These are phyloP conservation scores for Climacteris rufus DNA, from an alignment of 2,113 vertebrate genomes.

Conservation along the genomic window DNA sequence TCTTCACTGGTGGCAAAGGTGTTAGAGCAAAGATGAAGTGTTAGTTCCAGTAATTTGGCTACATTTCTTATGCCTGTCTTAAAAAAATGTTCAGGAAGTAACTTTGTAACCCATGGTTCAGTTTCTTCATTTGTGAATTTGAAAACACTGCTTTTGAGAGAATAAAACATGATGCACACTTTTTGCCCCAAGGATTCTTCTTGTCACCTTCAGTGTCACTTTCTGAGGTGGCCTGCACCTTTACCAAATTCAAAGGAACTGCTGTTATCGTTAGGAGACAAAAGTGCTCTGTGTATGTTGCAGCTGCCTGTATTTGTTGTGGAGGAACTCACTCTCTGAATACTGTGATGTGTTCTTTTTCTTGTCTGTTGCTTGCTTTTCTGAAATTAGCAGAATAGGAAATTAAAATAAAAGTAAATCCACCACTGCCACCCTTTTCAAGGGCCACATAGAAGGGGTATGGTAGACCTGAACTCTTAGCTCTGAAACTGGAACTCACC, in stretches of 20 bases:
- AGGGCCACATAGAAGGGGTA: not conserved
- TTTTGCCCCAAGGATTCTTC: not conserved
- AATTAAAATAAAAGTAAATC: not conserved
- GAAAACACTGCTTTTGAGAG: not conserved
- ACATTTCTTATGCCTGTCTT: not conserved
- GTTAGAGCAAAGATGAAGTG: not conserved
- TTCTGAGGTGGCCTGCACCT: not conserved
- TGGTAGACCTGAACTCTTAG: not conserved
- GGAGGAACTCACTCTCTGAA: not conserved
- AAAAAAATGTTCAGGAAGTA: not conserved
- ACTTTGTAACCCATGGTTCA: not conserved
- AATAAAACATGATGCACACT: no score
- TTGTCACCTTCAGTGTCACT: not conserved
- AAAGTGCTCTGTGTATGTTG: not conserved
- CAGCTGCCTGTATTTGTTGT: not conserved
- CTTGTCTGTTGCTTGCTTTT: not conserved
- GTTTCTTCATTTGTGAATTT: not conserved
- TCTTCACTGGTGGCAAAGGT: not conserved
- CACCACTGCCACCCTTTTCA: not conserved
- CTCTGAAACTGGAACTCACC: not conserved
- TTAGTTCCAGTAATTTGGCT: not conserved
- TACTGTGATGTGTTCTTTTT: not conserved
- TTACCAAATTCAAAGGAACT: not conserved
- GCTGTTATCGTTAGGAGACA: not conserved
- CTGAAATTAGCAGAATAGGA: not conserved